These are phyloP conservation scores for Dynastes tityus DNA, from an alignment of 2,888 invertebrate genomes.

Conservation along the genomic window DNA sequence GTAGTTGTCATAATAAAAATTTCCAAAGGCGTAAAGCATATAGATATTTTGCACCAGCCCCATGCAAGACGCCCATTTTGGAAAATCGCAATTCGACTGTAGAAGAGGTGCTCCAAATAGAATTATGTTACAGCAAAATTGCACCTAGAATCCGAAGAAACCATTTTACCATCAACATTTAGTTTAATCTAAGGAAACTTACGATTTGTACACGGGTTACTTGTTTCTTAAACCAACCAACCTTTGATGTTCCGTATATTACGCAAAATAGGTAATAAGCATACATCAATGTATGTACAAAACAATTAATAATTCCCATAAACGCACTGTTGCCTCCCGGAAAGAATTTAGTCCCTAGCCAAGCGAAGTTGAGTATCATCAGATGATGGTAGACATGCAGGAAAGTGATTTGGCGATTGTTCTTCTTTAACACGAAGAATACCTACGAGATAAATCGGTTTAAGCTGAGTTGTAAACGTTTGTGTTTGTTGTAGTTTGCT, in stretches of 20 bases:
- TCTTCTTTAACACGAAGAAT: conserved; percentile 89
- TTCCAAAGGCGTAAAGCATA: conserved; percentile 78
- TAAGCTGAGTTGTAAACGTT: conserved; percentile 19
- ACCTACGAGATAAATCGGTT: conserved; percentile 70
- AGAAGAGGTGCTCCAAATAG: conserved; percentile 50
- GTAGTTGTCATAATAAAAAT: conserved; percentile 80
- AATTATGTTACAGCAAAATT: conserved; percentile 30
- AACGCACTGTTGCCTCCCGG: conserved; percentile 80
- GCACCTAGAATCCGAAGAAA: background rate
- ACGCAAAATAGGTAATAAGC: conserved; percentile 85
- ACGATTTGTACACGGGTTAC: conserved; percentile 89
- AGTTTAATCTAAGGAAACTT: conserved; percentile 61
- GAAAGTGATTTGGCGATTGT: conserved; percentile 85
- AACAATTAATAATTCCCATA: conserved; percentile 80
- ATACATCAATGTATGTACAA: conserved; percentile 89
- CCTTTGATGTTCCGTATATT: conserved; percentile 78
- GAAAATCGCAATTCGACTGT: conserved; percentile 74
- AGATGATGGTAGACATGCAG: conserved; percentile 91
- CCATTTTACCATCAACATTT: too few species aligned
- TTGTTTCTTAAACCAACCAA: conserved; percentile 85
- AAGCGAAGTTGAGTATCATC: conserved; percentile 82
- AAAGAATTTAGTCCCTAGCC: conserved; percentile 76
- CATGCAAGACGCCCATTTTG: conserved; percentile 72
- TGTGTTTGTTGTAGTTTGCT: conserved; percentile 6
- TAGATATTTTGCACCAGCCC: conserved; percentile 78